Conservation (phyloP, 1,140 invertebrate species). For the Pogonognathellus flavescens region DNA sequence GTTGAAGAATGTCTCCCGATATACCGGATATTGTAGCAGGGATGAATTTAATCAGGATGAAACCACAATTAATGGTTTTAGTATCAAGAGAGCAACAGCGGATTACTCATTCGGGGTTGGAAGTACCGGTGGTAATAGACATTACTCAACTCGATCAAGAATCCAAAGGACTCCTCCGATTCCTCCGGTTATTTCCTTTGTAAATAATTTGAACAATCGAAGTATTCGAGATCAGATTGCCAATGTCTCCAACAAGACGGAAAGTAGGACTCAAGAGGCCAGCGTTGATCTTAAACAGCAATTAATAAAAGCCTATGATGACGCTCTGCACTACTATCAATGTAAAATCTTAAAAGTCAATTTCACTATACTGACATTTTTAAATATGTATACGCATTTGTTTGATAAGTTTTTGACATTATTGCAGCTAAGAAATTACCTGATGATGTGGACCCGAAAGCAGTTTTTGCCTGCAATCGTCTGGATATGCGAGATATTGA, state of each 20-base stretch:
- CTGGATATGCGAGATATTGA: constrained; percentile 90
- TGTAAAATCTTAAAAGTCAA: constrained; percentile 55
- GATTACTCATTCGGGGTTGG: not conserved
- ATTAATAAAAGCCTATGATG: constrained; percentile 63
- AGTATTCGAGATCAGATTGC: constrained; percentile 20
- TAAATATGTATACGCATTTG: not conserved
- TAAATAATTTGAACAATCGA: constrained; percentile 8
- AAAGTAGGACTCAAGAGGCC: not conserved
- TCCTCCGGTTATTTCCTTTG: constrained; percentile 3
- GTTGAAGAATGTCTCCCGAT: not conserved
- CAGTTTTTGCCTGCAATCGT: constrained; percentile 98
- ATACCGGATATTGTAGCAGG: not conserved
- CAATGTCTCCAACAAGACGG: not conserved
- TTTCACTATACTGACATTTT: not conserved
- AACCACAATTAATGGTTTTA: not conserved
- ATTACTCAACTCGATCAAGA: not conserved
- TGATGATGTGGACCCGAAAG: constrained; percentile 84
- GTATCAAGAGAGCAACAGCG: not conserved
- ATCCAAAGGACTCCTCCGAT: not conserved
- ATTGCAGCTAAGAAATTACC: constrained; percentile 86
- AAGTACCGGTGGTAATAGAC: not conserved
- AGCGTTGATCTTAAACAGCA: constrained; percentile 54
- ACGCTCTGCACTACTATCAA: constrained; percentile 61
- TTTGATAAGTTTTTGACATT: constrained; percentile 29
- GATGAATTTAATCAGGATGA: not conserved